Percentiles rank a stretch among this genome's conserved stretches.
These are phyloP conservation scores for Anniella stebbinsi DNA, from an alignment of 2,797 vertebrate species.

Conservation along the genomic window DNA sequence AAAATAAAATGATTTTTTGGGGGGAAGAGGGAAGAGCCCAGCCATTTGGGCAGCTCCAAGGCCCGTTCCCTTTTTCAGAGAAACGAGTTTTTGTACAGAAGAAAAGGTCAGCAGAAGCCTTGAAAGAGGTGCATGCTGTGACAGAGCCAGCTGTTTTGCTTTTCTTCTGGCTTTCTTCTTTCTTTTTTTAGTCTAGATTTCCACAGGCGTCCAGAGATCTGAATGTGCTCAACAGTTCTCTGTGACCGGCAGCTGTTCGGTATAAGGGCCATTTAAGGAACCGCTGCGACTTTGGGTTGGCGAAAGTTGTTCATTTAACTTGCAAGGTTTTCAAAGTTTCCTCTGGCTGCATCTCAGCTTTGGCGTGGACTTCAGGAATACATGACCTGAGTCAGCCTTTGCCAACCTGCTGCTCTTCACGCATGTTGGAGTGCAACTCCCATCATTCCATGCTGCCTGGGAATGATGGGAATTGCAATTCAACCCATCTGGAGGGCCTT, in stretches of 20 bases:
- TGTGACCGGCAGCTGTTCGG: slow-evolving; percentile 29
- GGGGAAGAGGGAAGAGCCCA: background rate
- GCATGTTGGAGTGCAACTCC: background rate
- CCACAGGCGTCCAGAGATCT: slow-evolving; percentile 22
- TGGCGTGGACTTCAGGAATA: background rate
- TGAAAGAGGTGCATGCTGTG: slow-evolving; percentile 35
- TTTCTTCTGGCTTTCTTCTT: background rate
- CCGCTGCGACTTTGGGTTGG: slow-evolving; percentile 13
- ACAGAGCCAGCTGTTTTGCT: slow-evolving; percentile 5
- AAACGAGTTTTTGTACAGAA: slow-evolving; percentile 27
- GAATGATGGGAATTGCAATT: background rate
- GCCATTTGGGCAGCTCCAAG: background rate
- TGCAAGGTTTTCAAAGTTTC: background rate
- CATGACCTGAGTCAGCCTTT: background rate
- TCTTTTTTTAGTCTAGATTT: slow-evolving; percentile 18
- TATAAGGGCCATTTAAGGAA: slow-evolving; percentile 8
- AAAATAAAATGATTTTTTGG: background rate
- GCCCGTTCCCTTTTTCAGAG: slow-evolving; percentile 39
- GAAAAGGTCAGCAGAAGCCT: slow-evolving; percentile 23
- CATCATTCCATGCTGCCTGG: background rate
- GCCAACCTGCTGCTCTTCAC: too few relatives aligned
- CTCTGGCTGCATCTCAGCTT: background rate
- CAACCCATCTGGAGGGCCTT: background rate
- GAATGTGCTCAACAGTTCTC: background rate
- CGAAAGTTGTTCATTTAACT: background rate